Conservation (phyloP, 2,113 vertebrate species). For the Chloroceryle aenea region DNA sequence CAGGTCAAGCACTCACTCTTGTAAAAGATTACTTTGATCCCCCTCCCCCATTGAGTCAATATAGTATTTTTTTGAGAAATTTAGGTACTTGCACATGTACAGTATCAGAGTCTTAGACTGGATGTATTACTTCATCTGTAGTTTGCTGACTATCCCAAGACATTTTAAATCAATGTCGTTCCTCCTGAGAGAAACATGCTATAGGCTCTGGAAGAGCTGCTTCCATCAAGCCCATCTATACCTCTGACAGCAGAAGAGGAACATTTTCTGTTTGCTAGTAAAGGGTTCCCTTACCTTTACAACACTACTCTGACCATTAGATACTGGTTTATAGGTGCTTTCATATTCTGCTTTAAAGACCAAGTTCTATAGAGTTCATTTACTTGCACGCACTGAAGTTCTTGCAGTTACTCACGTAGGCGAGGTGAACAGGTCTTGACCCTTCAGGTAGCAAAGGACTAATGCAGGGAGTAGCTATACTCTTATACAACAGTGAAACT, state of each 20-base stretch:
- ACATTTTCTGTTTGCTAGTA: not conserved
- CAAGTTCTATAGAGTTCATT: not conserved
- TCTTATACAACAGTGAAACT: not conserved
- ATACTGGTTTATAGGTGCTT: not conserved
- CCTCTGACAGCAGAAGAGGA: not conserved
- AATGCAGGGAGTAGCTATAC: not conserved
- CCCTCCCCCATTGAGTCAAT: not conserved
- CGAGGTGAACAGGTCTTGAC: not conserved
- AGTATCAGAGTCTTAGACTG: not conserved
- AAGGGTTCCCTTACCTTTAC: not conserved
- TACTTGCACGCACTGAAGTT: not conserved
- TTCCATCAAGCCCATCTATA: not conserved
- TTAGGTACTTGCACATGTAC: not conserved
- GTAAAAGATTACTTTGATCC: not conserved
- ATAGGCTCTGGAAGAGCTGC: not conserved
- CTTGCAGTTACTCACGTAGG: not conserved
- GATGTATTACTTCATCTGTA: not conserved
- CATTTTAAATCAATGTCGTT: not conserved
- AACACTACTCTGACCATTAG: not conserved
- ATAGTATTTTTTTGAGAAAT: not conserved
- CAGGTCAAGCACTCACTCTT: not conserved
- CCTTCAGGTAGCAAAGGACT: not conserved
- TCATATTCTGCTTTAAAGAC: not conserved
- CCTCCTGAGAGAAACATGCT: not conserved
- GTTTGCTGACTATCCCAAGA: not conserved